Percentiles rank a stretch among this genome's conserved stretches.
These are phyloP conservation scores for Rhimphoctona megacephalus DNA, from an alignment of 2,888 invertebrate species.

Conservation along the genomic window DNA sequence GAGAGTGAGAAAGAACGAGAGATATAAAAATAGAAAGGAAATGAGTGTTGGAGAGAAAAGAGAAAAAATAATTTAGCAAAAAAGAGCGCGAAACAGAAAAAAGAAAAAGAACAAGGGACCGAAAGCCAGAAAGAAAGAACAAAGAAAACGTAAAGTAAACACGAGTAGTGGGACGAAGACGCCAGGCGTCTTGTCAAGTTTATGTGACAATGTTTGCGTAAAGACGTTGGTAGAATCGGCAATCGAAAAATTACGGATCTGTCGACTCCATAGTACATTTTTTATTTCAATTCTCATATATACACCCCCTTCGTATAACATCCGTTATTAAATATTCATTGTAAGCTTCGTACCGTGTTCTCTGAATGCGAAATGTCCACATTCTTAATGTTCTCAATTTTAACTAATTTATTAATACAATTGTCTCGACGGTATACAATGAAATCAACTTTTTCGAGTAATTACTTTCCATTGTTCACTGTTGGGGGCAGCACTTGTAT, in stretches of 20 bases:
- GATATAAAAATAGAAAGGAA: not conserved
- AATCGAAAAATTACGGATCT: conserved; percentile 65
- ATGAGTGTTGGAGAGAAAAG: not conserved
- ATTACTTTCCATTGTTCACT: conserved; percentile 10
- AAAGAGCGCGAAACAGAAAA: not conserved
- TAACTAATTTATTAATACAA: conserved; percentile 6
- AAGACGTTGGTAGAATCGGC: conserved; percentile 62
- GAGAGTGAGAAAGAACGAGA: not conserved
- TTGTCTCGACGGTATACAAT: not conserved
- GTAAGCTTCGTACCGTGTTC: not conserved
- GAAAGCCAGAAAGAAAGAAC: not conserved
- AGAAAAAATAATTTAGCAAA: not conserved
- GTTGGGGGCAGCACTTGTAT: not conserved
- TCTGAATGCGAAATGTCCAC: conserved; percentile 31
- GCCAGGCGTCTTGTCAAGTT: conserved; percentile 36
- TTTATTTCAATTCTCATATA: conserved; percentile 10
- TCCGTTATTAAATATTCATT: conserved; percentile 55
- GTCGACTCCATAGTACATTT: conserved; percentile 9
- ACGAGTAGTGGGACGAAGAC: conserved; percentile 20
- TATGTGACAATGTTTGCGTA: conserved; percentile 42
- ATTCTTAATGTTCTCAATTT: conserved; percentile 19
- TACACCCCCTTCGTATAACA: not conserved
- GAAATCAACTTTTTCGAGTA: not conserved
- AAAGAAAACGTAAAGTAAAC: conserved; percentile 1
- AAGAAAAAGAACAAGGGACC: conserved; percentile 13